phyloP scores from a whole-genome alignment of 2,113 vertebrate genomes.

The Neodontobutis hainanensis region DNA sequence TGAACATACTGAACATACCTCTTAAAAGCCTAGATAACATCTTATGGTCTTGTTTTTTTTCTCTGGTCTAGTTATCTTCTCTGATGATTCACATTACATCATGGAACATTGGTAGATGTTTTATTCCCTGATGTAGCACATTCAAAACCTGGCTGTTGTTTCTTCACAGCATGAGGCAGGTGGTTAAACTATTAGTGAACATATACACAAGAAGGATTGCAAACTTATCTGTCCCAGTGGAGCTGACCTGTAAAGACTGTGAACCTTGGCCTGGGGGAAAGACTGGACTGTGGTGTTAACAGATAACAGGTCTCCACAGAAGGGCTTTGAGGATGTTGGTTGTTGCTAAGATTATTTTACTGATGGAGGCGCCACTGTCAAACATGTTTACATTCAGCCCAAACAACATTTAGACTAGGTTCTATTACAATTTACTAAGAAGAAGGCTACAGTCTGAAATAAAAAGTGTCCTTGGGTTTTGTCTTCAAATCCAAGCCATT shows the following conservation, averaged over 20 bases:
- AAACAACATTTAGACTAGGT: neutral
- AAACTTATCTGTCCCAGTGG: constrained; percentile 25
- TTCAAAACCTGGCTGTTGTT: constrained; percentile 3
- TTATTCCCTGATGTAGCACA: neutral
- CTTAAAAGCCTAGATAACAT: too few relatives aligned
- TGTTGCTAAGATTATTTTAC: constrained; percentile 48
- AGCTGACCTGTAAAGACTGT: constrained; percentile 14
- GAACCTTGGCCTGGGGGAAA: constrained; percentile 18
- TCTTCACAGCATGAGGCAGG: constrained; percentile 14
- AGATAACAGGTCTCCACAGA: constrained; percentile 20
- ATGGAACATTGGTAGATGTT: neutral
- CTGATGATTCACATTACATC: too few relatives aligned
- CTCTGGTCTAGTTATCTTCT: neutral
- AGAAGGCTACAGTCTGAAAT: too few relatives aligned
- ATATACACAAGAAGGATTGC: neutral
- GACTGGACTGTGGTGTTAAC: constrained; percentile 47
- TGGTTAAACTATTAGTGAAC: constrained; percentile 46
- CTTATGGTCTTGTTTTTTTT: neutral
- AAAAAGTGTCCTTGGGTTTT: too few relatives aligned
- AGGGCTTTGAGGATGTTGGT: constrained; percentile 19
- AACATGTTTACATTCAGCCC: constrained; percentile 45
- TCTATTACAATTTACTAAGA: too few relatives aligned
- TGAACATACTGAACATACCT: too few relatives aligned
- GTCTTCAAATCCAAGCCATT: neutral
- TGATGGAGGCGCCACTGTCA: constrained; percentile 43